Conservation (phyloP, 2,888 invertebrate genomes). For the Vanessa cardui region DNA sequence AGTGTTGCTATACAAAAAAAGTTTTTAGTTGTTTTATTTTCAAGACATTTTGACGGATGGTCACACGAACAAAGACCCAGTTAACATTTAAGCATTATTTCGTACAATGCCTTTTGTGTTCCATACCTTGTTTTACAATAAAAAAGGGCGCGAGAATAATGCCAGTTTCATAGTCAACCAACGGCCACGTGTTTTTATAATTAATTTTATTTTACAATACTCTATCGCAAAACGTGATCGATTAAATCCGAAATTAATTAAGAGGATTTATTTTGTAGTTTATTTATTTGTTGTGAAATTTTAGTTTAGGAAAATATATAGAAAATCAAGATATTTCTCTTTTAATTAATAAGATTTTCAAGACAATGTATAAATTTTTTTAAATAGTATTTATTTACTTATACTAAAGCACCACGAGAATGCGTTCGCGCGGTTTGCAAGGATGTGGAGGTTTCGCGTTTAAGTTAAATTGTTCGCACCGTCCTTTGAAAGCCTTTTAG, state of each 20-base stretch:
- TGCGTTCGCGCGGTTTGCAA: conserved; percentile 16
- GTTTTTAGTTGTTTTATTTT: conserved; percentile 8
- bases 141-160: conserved; percentile 23
- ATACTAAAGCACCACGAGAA: conserved; percentile 9
- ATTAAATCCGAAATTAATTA: no score
- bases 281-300: neutral
- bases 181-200: conserved; percentile 20
- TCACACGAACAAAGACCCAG: conserved; percentile 25
- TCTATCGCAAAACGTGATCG: no score
- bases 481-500: conserved; percentile 38
- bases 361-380: neutral
- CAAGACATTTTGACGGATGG: conserved; percentile 26
- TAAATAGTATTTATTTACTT: conserved; percentile 8
- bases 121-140: conserved; percentile 22
- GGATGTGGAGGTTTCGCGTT: conserved; percentile 26
- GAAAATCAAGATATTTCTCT: neutral
- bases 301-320: neutral
- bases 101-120: conserved; percentile 30
- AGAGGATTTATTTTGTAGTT: neutral
- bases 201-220: neutral
- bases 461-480: conserved; percentile 37
- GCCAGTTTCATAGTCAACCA: conserved; percentile 5
- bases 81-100: conserved; percentile 28
- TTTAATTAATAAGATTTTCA: no score
- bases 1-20: neutral